Percentiles rank a stretch among this genome's conserved stretches.
phyloP scores from a whole-genome alignment of 2,797 vertebrate genomes.

The Xenopus petersii region DNA sequence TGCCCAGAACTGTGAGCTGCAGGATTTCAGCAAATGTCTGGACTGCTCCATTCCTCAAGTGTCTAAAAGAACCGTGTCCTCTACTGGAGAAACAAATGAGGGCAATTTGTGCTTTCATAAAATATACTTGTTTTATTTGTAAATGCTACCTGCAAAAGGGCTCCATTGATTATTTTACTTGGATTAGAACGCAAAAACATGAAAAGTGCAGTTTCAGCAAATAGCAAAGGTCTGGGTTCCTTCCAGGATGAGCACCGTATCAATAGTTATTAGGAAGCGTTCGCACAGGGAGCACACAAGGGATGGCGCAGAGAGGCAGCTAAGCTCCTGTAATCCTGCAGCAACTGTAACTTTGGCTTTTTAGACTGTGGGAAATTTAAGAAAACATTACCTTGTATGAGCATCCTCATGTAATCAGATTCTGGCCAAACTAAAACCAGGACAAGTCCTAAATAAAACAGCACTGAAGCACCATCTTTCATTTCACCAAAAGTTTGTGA shows the following conservation, averaged over 20 bases:
- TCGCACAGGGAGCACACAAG: constrained; percentile 60
- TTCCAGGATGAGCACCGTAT: constrained; percentile 66
- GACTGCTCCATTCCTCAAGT: no score
- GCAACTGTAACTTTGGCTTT: constrained; percentile 52
- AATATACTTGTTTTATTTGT: neutral
- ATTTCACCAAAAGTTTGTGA: no score
- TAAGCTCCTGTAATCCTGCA: constrained; percentile 74
- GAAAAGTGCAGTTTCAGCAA: constrained; percentile 68
- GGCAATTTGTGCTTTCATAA: neutral
- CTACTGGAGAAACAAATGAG: no score
- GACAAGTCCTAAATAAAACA: no score
- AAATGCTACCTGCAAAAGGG: neutral
- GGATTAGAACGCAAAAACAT: constrained; percentile 22
- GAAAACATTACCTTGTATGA: constrained; percentile 33
- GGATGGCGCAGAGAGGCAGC: constrained; percentile 55
- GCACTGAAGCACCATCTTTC: no score
- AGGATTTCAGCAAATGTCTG: no score
- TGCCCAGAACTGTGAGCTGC: no score
- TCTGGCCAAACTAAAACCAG: neutral
- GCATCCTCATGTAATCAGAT: neutral
- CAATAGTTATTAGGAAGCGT: constrained; percentile 72
- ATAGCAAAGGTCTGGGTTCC: constrained; percentile 63
- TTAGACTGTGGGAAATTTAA: constrained; percentile 70
- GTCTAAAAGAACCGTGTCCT: no score
- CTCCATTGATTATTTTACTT: constrained; percentile 2